Base-by-base conservation (phyloP, 2,113 vertebrate genomes). In the Oceanodroma tethys region DNA sequence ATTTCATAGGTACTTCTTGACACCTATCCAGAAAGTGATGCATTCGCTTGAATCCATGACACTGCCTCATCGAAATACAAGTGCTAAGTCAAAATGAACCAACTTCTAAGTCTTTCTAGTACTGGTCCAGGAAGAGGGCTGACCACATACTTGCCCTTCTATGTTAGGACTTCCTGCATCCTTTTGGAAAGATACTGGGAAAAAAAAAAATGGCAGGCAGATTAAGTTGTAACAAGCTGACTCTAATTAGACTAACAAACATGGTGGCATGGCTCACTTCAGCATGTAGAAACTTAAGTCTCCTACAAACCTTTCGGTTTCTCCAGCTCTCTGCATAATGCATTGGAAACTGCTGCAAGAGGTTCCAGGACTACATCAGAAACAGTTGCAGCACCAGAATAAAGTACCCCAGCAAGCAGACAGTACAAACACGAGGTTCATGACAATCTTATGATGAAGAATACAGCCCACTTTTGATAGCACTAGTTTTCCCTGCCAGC, bases 281-380 rank as follows among this genome's bases (percentile, higher is more conserved):
- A 36, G 30, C 9, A 16, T 1, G 19, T 0, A 16, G 17, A 30
- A 80, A 53, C 22, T 4, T 27, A 45, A 40, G 5, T 7, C 16
- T 5, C 45, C 62, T 27, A 53, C 3, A 25, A 27, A 9, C 8
- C 25, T 13, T 5, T 26, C 50, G 11, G 34, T 50, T 40, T 65
- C 50, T 65, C 25, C 2, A 3, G 12, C n/a, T 48, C 9, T 15
- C 60, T 38, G 32, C 3, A 2, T 3, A 19, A 32, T 0, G 1
- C 12, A 5, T 2, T 36, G 42, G 48, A 22, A 67, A 14, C 16
- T 5, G 50, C 55, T 27, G 42, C 7, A 36, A 40, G 36, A 79
- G 62, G 43, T 52, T 23, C 2, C 20, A 15, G 34, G 7, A 27
- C 45, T 38, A 5, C 19, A 53, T 5, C 15, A 21, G 52, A 34